A percentile compares a stretch with the other conserved stretches of the same genome.
phyloP scores from a whole-genome alignment of 2,888 invertebrate species.

The Scaptomyza caliginosa region DNA sequence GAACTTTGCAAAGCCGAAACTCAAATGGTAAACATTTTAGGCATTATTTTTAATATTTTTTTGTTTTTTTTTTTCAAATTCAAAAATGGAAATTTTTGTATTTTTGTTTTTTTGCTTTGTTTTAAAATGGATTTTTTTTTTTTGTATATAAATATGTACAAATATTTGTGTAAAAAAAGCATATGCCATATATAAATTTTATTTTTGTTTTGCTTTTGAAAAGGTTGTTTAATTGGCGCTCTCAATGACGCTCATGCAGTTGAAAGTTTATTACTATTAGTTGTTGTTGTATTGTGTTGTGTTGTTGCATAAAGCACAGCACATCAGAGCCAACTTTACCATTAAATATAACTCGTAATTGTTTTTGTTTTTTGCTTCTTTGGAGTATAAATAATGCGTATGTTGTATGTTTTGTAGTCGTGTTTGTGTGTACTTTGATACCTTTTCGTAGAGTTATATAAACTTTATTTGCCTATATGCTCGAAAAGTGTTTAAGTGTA shows the following conservation, averaged over 20 bases:
- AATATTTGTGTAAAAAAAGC: constrained; percentile 69
- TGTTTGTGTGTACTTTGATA: constrained; percentile 61
- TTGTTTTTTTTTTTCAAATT: constrained; percentile 30
- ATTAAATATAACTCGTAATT: constrained; percentile 64
- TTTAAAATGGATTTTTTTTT: constrained; percentile 35
- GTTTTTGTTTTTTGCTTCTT: constrained; percentile 67
- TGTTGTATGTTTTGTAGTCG: constrained; percentile 42
- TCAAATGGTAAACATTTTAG: constrained; percentile 50
- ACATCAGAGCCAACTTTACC: constrained; percentile 69
- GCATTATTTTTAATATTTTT: constrained; percentile 27
- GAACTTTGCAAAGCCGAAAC: constrained; percentile 46
- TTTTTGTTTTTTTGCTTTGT: constrained; percentile 18
- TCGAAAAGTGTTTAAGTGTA: constrained; percentile 34
- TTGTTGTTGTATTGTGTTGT: constrained; percentile 41
- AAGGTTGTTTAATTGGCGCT: constrained; percentile 20
- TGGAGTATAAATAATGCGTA: constrained; percentile 79
- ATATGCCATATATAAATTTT: constrained; percentile 49
- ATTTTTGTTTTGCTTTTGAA: constrained; percentile 35
- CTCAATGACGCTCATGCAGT: constrained; percentile 47
- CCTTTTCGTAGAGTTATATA: constrained; percentile 46
- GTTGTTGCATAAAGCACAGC: constrained; percentile 63
- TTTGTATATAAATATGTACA: constrained; percentile 69
- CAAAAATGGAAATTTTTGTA: constrained; percentile 35
- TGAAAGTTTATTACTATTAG: constrained; percentile 47
- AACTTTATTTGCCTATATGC: constrained; percentile 54